phyloP scores from a whole-genome alignment of 2,888 invertebrate species.

The Liposcelis brunnea region DNA sequence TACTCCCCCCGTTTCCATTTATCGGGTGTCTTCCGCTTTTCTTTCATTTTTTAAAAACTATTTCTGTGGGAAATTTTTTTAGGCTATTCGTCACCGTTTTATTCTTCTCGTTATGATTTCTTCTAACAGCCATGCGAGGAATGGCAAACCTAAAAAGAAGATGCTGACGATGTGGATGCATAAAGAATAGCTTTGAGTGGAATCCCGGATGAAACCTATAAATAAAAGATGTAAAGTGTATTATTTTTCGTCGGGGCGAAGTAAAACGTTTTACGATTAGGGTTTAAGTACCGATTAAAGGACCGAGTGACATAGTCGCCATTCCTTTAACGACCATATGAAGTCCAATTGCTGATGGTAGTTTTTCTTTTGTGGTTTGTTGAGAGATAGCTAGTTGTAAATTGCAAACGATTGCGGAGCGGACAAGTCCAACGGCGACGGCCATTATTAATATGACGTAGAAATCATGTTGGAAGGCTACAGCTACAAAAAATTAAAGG shows the following conservation, averaged over 20 bases:
- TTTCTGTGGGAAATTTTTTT: no score
- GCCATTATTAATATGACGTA: constrained; percentile 8
- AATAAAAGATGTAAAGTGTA: no score
- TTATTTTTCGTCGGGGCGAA: background rate
- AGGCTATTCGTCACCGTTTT: no score
- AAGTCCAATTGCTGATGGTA: constrained; percentile 49
- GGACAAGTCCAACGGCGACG: constrained; percentile 8
- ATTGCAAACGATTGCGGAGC: constrained; percentile 13
- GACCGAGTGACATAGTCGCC: constrained; percentile 44
- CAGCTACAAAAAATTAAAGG: constrained; percentile 9
- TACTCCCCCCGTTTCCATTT: no score
- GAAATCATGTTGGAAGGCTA: constrained; percentile 6
- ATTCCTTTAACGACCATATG: constrained; percentile 54
- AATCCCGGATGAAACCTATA: constrained; percentile 3
- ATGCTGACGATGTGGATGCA: constrained; percentile 2
- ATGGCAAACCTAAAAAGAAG: constrained; percentile 1
- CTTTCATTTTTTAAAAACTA: no score
- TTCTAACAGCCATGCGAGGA: background rate
- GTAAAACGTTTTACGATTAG: constrained; percentile 1
- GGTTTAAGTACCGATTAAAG: constrained; percentile 10
- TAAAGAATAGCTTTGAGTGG: background rate
- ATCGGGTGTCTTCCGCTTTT: no score
- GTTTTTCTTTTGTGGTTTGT: constrained; percentile 35
- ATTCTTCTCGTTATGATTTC: background rate
- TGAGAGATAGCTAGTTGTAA: constrained; percentile 51